Conservation (phyloP, 2,113 vertebrate species). For the Globicephala melas region DNA sequence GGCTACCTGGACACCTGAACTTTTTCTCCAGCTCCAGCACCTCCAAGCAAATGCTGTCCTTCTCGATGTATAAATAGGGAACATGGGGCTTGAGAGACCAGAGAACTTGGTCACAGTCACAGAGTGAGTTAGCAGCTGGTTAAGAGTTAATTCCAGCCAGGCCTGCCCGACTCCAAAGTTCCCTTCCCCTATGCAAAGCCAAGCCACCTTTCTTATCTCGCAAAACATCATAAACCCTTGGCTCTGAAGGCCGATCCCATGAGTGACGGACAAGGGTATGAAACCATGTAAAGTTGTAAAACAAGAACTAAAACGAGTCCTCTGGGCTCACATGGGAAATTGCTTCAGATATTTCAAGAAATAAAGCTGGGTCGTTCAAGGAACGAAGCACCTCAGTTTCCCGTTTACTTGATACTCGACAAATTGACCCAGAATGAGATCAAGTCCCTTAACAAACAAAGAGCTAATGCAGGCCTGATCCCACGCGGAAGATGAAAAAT, state of each 20-base stretch:
- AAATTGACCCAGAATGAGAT: constrained; percentile 25
- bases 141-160: not conserved
- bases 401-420: not conserved
- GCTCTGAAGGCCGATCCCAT: not conserved
- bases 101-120: not conserved
- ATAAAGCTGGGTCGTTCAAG: not conserved
- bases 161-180: not conserved
- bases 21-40: too few relatives aligned
- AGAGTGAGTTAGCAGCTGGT: not conserved
- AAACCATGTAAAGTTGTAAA: not conserved
- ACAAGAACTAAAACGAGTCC: not conserved
- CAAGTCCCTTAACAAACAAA: constrained; percentile 52
- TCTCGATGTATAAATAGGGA: not conserved
- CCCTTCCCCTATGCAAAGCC: not conserved
- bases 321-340: not conserved
- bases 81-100: fast-evolving
- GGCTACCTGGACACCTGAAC: fast-evolving
- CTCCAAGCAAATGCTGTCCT: not conserved
- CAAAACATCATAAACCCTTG: not conserved
- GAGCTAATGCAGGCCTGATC: constrained; percentile 5
- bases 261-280: not conserved
- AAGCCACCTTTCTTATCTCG: not conserved
- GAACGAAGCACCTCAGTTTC: not conserved
- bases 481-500: not conserved
- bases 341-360: constrained; percentile 18